phyloP scores from a whole-genome alignment of 1,140 invertebrate genomes.

The Triops longicaudatus region DNA sequence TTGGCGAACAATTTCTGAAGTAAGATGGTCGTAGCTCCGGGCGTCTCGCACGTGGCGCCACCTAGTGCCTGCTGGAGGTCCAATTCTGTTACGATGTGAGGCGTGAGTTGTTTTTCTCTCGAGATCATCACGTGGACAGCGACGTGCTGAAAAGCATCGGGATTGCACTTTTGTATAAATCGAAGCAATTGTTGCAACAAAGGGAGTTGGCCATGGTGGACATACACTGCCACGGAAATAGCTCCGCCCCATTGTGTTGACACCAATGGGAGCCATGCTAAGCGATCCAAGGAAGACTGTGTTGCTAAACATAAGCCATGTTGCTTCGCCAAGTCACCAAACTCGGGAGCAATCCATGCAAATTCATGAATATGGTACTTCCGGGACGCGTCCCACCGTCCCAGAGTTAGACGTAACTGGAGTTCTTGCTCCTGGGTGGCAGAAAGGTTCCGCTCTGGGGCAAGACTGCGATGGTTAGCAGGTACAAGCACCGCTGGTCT shows the following conservation, averaged over 20 bases:
- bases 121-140: constrained; percentile 32
- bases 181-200: constrained; percentile 30
- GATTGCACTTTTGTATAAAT: constrained; percentile 22
- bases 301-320: constrained; percentile 67
- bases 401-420: constrained; percentile 38
- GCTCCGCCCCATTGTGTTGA: constrained; percentile 73
- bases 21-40: constrained; percentile 31
- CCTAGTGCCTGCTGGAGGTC: neutral
- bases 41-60: neutral
- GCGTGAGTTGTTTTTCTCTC: constrained; percentile 61
- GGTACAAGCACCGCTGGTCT: neutral
- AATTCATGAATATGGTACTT: constrained; percentile 64
- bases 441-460: neutral
- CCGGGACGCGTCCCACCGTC: constrained; percentile 60
- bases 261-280: constrained; percentile 63
- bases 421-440: neutral
- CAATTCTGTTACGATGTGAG: constrained; percentile 43
- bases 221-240: constrained; percentile 67
- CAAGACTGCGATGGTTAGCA: neutral
- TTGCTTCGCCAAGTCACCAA: constrained; percentile 46
- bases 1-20: constrained; percentile 7
- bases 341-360: constrained; percentile 54
- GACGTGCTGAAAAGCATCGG: constrained; percentile 22
- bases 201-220: neutral
- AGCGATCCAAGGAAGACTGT: constrained; percentile 68